A percentile compares a stretch with the other conserved stretches of the same genome.
Evolutionary conservation across 2,888 invertebrate species (phyloP).

Genomic region (Drosophila longiperda): DNA sequence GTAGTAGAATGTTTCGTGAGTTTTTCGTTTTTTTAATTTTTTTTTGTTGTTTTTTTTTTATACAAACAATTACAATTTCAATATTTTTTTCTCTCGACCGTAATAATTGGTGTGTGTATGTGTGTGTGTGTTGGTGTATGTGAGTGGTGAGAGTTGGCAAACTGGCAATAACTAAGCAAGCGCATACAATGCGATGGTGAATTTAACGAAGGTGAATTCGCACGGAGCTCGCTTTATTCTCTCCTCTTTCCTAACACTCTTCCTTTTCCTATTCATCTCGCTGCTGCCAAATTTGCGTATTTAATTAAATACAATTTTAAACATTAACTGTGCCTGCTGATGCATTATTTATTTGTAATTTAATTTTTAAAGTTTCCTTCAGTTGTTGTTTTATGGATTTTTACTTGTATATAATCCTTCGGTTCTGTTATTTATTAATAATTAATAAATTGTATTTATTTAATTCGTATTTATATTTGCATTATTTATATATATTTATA

Average conservation of each 20-base stretch:
- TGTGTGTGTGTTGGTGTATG: conserved; percentile 25
- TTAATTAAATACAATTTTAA: conserved; percentile 33
- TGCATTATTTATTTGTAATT: conserved; percentile 11
- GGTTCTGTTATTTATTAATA: conserved; percentile 28
- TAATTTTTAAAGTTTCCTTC: conserved; percentile 21
- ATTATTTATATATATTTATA: conserved; percentile 33
- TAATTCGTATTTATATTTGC: conserved; percentile 52
- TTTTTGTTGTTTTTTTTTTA: conserved; percentile 25
- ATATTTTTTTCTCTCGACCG: conserved; percentile 28
- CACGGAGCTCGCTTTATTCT: not conserved
- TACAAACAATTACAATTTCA: conserved; percentile 59
- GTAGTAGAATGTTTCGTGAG: conserved; percentile 65
- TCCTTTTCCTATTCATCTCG: not conserved
- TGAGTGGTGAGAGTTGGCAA: conserved; percentile 31
- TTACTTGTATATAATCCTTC: conserved; percentile 21
- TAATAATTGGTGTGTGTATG: conserved; percentile 28
- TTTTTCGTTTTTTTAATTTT: conserved; percentile 17
- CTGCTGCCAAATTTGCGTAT: conserved; percentile 18
- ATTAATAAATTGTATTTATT: conserved; percentile 66
- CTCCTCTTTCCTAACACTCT: not conserved
- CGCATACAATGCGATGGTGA: not conserved
- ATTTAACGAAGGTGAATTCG: conserved; percentile 8
- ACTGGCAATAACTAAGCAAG: conserved; percentile 10
- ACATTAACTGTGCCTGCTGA: conserved; percentile 44
- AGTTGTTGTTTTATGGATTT: conserved; percentile 7